Evolutionary conservation across 2,797 vertebrate species (phyloP), one percentile per base, ranked within the genome.

Genomic region (Semotilus atromaculatus): DNA sequence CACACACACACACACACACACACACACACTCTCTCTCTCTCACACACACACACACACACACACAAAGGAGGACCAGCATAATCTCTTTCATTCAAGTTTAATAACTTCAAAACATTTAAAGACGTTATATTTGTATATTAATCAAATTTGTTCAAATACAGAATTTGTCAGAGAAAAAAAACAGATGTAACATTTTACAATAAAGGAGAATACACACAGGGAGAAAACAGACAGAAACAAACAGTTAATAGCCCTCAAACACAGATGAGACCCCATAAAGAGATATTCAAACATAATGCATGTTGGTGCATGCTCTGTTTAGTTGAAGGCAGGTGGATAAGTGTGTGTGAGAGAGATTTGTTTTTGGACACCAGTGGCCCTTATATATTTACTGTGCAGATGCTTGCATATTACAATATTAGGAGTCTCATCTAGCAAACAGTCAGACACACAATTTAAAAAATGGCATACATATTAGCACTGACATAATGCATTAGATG

Each of bases 191-290:
- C 88, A 86, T 88, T 18, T 19, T 64, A 70, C 26, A 89, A 83
- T 29, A 80, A 79, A 89, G 4, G 43, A 48, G 88, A 18, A 64
- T 73, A 90, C 38, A 36, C 72, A 83, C 70, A 86, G 45, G n/a
- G 73, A 86, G 76, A 88, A 83, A 85, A 90, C 40, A 92, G 87
- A 88, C 21, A 76, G 23, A 67, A 67, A 67, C 19, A 85, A 73
- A 91, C 85, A 72, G 85, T 81, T 89, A 91, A 89, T 93, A 94
- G 94, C 94, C 93, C 94, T 94, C 91, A 88, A 88, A 88, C 76
- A 64, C 90, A 85, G 87, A 89, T 86, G 89, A 92, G 88, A 93
- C 89, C 73, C 73, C 45, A 83, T 8, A 88, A 26, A 31, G 36
- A 62, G 67, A 86, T 84, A 72, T 83, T 67, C 38, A 77, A 11